These are phyloP conservation scores for Hippoglossus hippoglossus DNA, from an alignment of 2,797 vertebrate species.

Conservation along the genomic window DNA sequence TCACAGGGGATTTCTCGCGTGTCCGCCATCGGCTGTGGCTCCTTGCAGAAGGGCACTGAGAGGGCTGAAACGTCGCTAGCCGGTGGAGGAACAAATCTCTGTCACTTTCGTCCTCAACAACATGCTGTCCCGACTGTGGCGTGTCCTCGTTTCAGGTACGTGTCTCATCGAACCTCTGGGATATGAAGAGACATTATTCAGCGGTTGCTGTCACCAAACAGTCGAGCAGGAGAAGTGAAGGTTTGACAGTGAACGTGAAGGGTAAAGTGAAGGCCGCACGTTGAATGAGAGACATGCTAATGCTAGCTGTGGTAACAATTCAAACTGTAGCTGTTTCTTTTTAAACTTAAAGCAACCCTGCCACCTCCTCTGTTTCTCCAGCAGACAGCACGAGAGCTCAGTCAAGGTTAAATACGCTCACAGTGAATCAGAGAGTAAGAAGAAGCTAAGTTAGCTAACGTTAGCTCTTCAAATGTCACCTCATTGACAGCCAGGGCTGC, in stretches of 20 bases:
- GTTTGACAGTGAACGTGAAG: conserved; percentile 65
- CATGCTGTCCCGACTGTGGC: conserved; percentile 86
- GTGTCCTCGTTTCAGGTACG: conserved; percentile 81
- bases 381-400: background rate
- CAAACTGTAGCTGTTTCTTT: background rate
- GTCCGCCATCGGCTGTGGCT: conserved; percentile 73
- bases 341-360: no score
- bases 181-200: rapidly evolving
- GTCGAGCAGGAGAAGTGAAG: background rate
- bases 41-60: conserved; percentile 83
- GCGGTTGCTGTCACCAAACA: background rate
- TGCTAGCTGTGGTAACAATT: conserved; percentile 18
- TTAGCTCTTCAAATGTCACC: conserved; percentile 66
- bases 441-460: conserved; percentile 24
- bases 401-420: background rate
- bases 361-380: background rate
- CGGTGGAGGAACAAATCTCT: conserved; percentile 42
- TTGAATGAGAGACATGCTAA: conserved; percentile 66
- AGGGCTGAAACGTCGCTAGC: conserved; percentile 72
- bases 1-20: conserved; percentile 20
- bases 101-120: conserved; percentile 57
- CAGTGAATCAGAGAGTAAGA: background rate
- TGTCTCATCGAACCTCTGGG: rapidly evolving
- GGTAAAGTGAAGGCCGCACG: conserved; percentile 84
- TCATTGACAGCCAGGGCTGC: conserved; percentile 52